Evolutionary conservation across 2,797 vertebrate species (phyloP).

Genomic region (Leucoraja ocellata): DNA sequence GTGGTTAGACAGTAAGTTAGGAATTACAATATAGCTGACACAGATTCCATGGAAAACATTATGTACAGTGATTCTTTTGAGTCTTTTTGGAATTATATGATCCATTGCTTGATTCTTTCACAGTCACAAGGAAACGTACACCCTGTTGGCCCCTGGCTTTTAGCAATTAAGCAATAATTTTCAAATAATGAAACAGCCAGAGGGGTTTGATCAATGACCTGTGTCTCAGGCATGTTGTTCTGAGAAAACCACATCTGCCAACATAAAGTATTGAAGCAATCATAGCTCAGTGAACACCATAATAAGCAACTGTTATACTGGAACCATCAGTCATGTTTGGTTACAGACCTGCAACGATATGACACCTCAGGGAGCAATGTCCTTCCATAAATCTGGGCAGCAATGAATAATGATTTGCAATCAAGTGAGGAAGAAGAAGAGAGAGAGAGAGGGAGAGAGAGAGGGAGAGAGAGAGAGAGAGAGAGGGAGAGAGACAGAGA

Average conservation of each 20-base stretch:
- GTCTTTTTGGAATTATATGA: neutral
- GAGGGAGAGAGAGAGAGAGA: too few species aligned
- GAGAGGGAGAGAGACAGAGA: too few species aligned
- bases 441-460: too few species aligned
- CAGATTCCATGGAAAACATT: neutral
- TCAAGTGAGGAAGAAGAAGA: conserved; percentile 71
- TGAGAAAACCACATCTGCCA: conserved; percentile 79
- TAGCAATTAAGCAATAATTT: conserved; percentile 78
- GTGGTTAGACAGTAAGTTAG: neutral
- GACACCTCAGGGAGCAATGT: conserved; percentile 75
- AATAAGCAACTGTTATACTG: conserved; percentile 79
- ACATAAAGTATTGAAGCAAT: conserved; percentile 79
- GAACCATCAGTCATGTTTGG: conserved; percentile 76
- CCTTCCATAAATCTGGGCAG: conserved; percentile 78
- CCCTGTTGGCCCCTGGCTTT: conserved; percentile 57
- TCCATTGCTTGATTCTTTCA: conserved; percentile 32
- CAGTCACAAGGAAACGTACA: conserved; percentile 37
- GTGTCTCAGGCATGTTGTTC: conserved; percentile 72
- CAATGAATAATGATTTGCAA: conserved; percentile 81
- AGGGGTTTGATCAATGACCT: conserved; percentile 74
- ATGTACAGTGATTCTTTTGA: neutral
- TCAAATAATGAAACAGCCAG: conserved; percentile 78
- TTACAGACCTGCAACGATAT: conserved; percentile 78
- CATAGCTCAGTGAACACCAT: conserved; percentile 71
- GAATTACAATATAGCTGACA: neutral